Conservation (phyloP, 2,113 vertebrate species). For the Suricata suricatta region DNA sequence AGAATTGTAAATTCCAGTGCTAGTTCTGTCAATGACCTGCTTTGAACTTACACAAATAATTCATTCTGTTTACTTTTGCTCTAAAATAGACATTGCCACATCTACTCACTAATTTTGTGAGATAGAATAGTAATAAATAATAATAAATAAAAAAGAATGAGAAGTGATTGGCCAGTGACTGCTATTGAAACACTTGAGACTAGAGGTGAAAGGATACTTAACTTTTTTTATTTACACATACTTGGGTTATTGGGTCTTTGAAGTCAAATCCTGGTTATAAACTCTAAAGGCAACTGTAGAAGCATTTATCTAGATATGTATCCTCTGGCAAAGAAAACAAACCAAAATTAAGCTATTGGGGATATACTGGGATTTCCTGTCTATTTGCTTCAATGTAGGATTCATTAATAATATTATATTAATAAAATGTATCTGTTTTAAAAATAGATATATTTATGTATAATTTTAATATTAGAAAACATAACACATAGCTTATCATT, state of each 20-base stretch:
- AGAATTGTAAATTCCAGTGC: not conserved
- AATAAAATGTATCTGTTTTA: not conserved
- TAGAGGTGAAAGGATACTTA: not conserved
- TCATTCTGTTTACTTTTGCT: slow-evolving; percentile 2
- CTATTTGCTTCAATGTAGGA: not conserved
- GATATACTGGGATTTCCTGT: not conserved
- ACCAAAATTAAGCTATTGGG: too few relatives aligned
- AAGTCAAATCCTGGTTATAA: not conserved
- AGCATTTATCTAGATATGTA: too few relatives aligned
- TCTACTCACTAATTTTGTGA: not conserved
- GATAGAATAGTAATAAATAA: not conserved
- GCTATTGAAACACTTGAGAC: not conserved
- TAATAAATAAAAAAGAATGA: not conserved
- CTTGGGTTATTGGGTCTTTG: not conserved
- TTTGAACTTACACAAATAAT: not conserved
- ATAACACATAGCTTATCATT: not conserved
- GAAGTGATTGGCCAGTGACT: not conserved
- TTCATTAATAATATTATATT: not conserved
- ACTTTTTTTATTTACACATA: not conserved
- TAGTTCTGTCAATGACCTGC: not conserved
- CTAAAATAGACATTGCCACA: not conserved
- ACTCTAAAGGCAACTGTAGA: not conserved
- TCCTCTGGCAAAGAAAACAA: too few relatives aligned
- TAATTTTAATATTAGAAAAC: not conserved
- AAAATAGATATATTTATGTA: not conserved